phyloP scores from a whole-genome alignment of 2,888 invertebrate species.

The Mythimna vitellina region DNA sequence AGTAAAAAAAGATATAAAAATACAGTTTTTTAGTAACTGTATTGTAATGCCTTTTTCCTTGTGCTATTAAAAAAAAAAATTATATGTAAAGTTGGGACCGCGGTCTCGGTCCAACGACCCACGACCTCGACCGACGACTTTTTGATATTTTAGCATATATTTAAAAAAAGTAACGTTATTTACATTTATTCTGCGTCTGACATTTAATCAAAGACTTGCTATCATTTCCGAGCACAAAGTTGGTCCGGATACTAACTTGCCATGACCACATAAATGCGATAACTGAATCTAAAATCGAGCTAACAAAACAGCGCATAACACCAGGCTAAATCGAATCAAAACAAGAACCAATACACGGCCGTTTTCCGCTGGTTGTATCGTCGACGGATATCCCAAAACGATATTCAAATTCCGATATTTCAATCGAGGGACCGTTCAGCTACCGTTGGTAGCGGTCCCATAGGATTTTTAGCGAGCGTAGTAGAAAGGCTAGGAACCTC shows the following conservation, averaged over 20 bases:
- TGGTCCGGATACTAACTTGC: neutral
- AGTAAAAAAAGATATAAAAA: too few species aligned
- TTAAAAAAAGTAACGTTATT: neutral
- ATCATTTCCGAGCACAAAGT: constrained; percentile 18
- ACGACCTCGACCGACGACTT: too few species aligned
- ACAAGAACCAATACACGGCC: constrained; percentile 23
- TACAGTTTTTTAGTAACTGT: too few species aligned
- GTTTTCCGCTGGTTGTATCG: constrained; percentile 28
- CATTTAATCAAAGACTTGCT: constrained; percentile 32
- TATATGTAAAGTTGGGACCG: too few species aligned
- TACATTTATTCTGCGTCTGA: constrained; percentile 16
- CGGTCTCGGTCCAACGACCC: too few species aligned
- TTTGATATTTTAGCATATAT: neutral
- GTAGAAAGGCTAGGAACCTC: neutral
- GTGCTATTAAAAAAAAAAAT: too few species aligned
- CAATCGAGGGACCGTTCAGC: constrained; percentile 34
- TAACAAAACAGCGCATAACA: neutral
- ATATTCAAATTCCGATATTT: constrained; percentile 50
- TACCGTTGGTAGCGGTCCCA: constrained; percentile 38
- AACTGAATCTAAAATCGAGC: constrained; percentile 3
- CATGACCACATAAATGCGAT: neutral
- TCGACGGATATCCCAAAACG: constrained; percentile 35
- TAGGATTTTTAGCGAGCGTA: constrained; percentile 40
- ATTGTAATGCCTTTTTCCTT: too few species aligned
- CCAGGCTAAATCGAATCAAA: constrained; percentile 20